These are phyloP conservation scores for Theocolax elegans DNA, from an alignment of 1,140 invertebrate species.

Conservation along the genomic window DNA sequence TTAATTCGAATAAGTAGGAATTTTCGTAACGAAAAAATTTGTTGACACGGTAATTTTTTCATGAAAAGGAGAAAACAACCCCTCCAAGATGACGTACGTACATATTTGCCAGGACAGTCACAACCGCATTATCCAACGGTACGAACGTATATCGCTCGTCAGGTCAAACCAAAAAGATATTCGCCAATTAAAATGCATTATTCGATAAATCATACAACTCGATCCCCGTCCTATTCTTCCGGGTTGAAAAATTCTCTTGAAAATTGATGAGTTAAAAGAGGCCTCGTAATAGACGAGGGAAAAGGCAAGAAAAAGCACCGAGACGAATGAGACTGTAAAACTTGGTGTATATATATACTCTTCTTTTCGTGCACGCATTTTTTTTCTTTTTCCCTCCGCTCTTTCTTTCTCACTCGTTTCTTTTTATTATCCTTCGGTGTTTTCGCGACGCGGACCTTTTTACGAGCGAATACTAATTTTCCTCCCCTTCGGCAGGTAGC, in stretches of 20 bases:
- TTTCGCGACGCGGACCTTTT: neutral
- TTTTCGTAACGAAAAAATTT: too few species aligned
- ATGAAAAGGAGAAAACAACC: too few species aligned
- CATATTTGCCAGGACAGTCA: too few species aligned
- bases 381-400: neutral
- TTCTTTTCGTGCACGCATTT: too few species aligned
- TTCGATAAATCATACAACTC: slow-evolving; percentile 13
- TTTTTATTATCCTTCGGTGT: slow-evolving; percentile 10
- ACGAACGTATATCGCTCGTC: too few species aligned
- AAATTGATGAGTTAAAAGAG: slow-evolving; percentile 11
- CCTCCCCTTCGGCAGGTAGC: neutral
- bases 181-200: neutral
- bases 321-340: slow-evolving; percentile 15
- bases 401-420: neutral
- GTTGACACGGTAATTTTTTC: too few species aligned
- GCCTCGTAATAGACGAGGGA: neutral
- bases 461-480: slow-evolving; percentile 19
- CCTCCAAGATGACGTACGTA: too few species aligned
- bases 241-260: neutral
- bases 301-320: slow-evolving; percentile 5
- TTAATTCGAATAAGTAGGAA: too few species aligned
- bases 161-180: too few species aligned
- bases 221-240: neutral
- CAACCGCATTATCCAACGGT: too few species aligned
- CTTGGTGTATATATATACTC: too few species aligned